A percentile compares a stretch with the other conserved stretches of the same genome.
Evolutionary conservation across 2,888 invertebrate species (phyloP).

Genomic region (Tethea ocularis): DNA sequence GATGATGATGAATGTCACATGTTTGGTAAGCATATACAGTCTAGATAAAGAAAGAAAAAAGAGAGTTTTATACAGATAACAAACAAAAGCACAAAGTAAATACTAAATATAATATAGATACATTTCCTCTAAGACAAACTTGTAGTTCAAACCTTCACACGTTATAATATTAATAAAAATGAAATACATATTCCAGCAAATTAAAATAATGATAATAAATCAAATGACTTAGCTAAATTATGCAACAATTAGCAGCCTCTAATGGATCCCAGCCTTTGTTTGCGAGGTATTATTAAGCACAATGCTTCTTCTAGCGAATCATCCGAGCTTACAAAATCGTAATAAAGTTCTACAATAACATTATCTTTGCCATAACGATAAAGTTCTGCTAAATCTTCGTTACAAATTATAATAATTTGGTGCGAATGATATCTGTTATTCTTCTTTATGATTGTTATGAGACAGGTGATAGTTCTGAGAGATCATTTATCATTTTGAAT

Average conservation of each 20-base stretch:
- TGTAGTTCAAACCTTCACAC: not conserved
- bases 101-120: not conserved
- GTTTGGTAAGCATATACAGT: not conserved
- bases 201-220: slow-evolving; percentile 7
- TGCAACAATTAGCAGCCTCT: slow-evolving; percentile 10
- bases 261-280: slow-evolving; percentile 23
- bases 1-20: too few relatives aligned
- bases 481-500: not conserved
- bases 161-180: not conserved
- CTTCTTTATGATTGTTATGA: not conserved
- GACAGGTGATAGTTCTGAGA: not conserved
- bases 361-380: not conserved
- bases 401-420: not conserved
- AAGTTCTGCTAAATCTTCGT: not conserved
- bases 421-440: not conserved
- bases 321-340: slow-evolving; percentile 3
- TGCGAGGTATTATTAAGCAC: not conserved
- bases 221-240: slow-evolving; percentile 5
- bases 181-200: not conserved
- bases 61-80: too few relatives aligned
- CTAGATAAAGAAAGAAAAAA: not conserved
- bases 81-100: not conserved
- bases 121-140: too few relatives aligned
- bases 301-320: slow-evolving; percentile 1
- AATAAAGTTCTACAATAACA: not conserved